Evolutionary conservation across 2,888 invertebrate genomes (phyloP), one percentile per base, ranked within the genome.

Genomic region (Hemithea aestivaria): DNA sequence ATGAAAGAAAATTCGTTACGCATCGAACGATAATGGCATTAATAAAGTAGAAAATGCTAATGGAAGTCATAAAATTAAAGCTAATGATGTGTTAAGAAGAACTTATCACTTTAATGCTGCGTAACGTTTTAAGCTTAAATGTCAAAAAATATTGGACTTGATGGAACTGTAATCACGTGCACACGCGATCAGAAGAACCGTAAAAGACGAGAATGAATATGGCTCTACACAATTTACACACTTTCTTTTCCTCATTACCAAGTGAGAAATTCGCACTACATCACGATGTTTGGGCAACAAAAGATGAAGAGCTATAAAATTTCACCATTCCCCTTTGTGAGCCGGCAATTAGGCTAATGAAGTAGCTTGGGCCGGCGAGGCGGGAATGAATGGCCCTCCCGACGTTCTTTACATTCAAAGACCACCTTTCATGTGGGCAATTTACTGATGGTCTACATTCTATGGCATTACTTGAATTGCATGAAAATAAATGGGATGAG

Each of bases 311-410:
- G 73, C 76, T 70, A 79, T 83, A 78, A 81, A 83, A 82, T 76
- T 83, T 74, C 67, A 66, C 74, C 73, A 69, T 79, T 75, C 72
- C 77, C 72, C 74, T 81, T 80, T 82, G 79, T 80, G 66, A 62
- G 69, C 58, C 47, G 58, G 83, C 84, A 84, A 85, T 85, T 85
- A 85, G 80, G 73, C 77, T 84, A 84, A 84, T 85, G 84, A 85
- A 85, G 83, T 74, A 73, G 66, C 66, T 61, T 61, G 64, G 56
- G 61, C 61, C 58, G 25, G 65, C 56, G 58, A 61, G 51, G 63
- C 65, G 71, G 62, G 73, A 80, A 79, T 84, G 84, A 83, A 85
- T 78, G 64, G 66, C 66, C 70, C 70, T 61, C 59, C 66, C 68
- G 54, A 56, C 67, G 73, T 72, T 80, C 77, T 72, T 73, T 62